Evolutionary conservation across 2,888 invertebrate species (phyloP), one percentile per base, ranked within the genome.

Genomic region (Lutraria lutraria): DNA sequence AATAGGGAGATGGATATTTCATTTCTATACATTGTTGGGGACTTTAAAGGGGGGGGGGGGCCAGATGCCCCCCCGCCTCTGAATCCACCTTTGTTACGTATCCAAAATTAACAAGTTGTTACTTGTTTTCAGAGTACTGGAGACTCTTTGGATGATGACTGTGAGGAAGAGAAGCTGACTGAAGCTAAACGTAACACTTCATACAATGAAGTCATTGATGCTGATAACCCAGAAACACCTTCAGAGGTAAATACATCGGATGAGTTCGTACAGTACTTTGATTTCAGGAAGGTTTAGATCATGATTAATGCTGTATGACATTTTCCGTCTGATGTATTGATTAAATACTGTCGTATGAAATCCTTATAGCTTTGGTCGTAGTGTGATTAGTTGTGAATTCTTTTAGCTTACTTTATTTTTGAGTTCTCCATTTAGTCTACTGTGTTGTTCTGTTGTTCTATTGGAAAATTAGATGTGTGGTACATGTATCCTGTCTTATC

Each of bases 111-210:
- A 2, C n/a, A n/a, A 43, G 8, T 43, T 10, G 53, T 25, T 86
- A 81, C 86, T 76, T 90, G 88, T 90, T 94, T 96, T 82, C 95
- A 97, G 97, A 97, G 97, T 91, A 97, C 97, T 88, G 97, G 97
- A 89, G 96, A 96, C 79, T 96, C 96, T 12, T 86, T 96, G 81
- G 96, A 96, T 97, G 97, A 96, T 81, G 96, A 95, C 85, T 93
- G 94, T 63, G 97, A 97, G 93, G 97, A 94, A 52, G 94, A 95
- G 93, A 96, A 96, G 88, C 95, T 97, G 89, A 88, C 85, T 25
- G 97, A 97, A 94, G 97, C 97, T 63, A 97, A 97, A 93, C 96
- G 96, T 91, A 97, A 97, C 95, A 97, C 97, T 83, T 96, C 96
- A 86, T 97, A 97, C 93, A 97, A 97, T 96, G 97, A 97, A 93